A percentile compares a stretch with the other conserved stretches of the same genome.
phyloP scores from a whole-genome alignment of 2,888 invertebrate genomes.

The Ypsolopha scabrella region DNA sequence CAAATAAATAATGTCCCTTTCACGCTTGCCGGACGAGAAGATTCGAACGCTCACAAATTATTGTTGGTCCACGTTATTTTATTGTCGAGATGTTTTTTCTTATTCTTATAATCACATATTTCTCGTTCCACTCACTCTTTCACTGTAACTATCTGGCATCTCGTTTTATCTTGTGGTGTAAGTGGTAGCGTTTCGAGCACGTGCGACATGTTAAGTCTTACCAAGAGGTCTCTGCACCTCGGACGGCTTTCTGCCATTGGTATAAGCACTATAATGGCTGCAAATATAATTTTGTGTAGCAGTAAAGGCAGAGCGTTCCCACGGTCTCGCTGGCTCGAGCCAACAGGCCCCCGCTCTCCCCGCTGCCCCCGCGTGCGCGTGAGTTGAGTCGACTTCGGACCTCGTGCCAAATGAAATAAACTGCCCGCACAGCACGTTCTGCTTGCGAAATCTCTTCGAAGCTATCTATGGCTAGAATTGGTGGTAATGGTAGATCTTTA shows the following conservation, averaged over 20 bases:
- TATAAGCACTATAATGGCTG: no score
- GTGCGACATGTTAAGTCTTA: slow-evolving; percentile 55
- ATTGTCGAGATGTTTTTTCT: slow-evolving; percentile 39
- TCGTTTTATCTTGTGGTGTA: slow-evolving; percentile 32
- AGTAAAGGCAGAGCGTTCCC: slow-evolving; percentile 64
- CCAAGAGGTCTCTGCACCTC: no score
- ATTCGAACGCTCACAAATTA: slow-evolving; percentile 63
- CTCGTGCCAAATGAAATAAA: slow-evolving; percentile 59
- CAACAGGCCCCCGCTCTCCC: slow-evolving; percentile 16
- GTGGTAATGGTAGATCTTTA: not conserved
- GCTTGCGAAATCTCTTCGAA: slow-evolving; percentile 44
- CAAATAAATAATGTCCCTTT: slow-evolving; percentile 51
- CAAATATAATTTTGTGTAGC: no score
- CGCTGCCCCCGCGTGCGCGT: slow-evolving; percentile 31
- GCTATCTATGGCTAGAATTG: not conserved
- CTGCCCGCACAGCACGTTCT: slow-evolving; percentile 60
- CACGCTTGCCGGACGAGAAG: slow-evolving; percentile 33
- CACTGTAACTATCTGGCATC: slow-evolving; percentile 22
- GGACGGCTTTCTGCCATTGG: no score
- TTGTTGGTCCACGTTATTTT: slow-evolving; percentile 58
- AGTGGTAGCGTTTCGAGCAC: slow-evolving; percentile 59
- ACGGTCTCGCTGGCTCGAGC: slow-evolving; percentile 47
- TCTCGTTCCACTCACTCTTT: slow-evolving; percentile 15
- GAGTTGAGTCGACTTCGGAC: slow-evolving; percentile 56
- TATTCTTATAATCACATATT: slow-evolving; percentile 20